These are phyloP conservation scores for Silvanus unidentatus DNA, from an alignment of 2,888 invertebrate species.

Conservation along the genomic window DNA sequence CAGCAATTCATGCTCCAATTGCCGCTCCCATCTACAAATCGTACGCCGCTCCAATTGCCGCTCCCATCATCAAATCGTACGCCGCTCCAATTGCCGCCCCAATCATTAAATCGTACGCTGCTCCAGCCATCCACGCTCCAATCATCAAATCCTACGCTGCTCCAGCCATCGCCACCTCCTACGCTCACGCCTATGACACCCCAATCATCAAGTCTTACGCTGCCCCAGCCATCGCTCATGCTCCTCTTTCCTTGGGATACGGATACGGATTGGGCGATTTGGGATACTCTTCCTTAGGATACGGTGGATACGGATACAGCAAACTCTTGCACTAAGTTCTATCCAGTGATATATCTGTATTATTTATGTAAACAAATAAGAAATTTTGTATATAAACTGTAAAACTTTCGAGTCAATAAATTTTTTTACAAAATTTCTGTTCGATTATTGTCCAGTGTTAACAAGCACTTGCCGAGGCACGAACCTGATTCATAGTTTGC, in stretches of 20 bases:
- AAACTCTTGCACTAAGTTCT: constrained; percentile 17
- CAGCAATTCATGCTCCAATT: constrained; percentile 14
- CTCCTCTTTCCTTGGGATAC: constrained; percentile 14
- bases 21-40: constrained; percentile 14
- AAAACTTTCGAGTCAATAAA: neutral
- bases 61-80: constrained; percentile 10
- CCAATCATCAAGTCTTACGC: constrained; percentile 11
- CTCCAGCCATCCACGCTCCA: constrained; percentile 18
- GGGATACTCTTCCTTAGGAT: constrained; percentile 13
- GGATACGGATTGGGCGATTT: constrained; percentile 7
- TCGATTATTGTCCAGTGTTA: neutral
- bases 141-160: constrained; percentile 13
- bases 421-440: neutral
- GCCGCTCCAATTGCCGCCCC: constrained; percentile 15
- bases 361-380: constrained; percentile 2
- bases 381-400: neutral
- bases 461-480: neutral
- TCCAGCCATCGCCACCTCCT: constrained; percentile 10
- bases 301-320: constrained; percentile 16
- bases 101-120: constrained; percentile 18
- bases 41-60: constrained; percentile 10
- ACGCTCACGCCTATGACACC: constrained; percentile 9
- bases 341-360: constrained; percentile 10
- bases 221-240: constrained; percentile 14
- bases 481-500: too few species aligned